A percentile compares a stretch with the other conserved stretches of the same genome.
Conservation (phyloP, 2,797 vertebrate species). For the Lithobates sylvaticus region DNA sequence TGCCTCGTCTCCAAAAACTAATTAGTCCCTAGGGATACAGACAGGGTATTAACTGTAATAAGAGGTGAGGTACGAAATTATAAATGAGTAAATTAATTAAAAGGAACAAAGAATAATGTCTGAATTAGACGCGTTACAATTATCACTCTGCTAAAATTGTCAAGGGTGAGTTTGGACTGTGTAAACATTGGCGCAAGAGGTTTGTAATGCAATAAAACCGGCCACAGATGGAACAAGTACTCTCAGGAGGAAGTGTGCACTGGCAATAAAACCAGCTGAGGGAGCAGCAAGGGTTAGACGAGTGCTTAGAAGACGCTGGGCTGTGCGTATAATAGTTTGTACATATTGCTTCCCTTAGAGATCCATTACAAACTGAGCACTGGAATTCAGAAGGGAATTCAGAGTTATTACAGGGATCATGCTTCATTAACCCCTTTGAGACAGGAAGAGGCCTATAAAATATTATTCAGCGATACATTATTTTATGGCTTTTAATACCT, state of each 20-base stretch:
- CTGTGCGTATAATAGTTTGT: slow-evolving; percentile 30
- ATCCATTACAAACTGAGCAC: slow-evolving; percentile 32
- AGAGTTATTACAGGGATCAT: slow-evolving; percentile 8
- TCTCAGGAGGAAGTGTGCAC: slow-evolving; percentile 15
- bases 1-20: slow-evolving; percentile 38
- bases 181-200: slow-evolving; percentile 24
- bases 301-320: slow-evolving; percentile 7
- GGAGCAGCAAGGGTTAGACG: slow-evolving; percentile 8
- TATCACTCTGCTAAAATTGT: neutral
- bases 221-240: slow-evolving; percentile 2
- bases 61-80: slow-evolving; percentile 31
- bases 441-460: neutral
- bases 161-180: slow-evolving; percentile 16
- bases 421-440: slow-evolving; percentile 37
- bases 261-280: slow-evolving; percentile 20
- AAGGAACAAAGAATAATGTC: slow-evolving; percentile 35
- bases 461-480: slow-evolving; percentile 8
- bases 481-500: neutral
- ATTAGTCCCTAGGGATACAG: slow-evolving; percentile 40
- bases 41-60: slow-evolving; percentile 27
- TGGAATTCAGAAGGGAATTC: slow-evolving; percentile 27
- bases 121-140: slow-evolving; percentile 12
- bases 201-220: slow-evolving; percentile 30
- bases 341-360: slow-evolving; percentile 28
- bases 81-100: slow-evolving; percentile 32